phyloP scores from a whole-genome alignment of 2,113 vertebrate genomes.

The Takifugu flavidus region DNA sequence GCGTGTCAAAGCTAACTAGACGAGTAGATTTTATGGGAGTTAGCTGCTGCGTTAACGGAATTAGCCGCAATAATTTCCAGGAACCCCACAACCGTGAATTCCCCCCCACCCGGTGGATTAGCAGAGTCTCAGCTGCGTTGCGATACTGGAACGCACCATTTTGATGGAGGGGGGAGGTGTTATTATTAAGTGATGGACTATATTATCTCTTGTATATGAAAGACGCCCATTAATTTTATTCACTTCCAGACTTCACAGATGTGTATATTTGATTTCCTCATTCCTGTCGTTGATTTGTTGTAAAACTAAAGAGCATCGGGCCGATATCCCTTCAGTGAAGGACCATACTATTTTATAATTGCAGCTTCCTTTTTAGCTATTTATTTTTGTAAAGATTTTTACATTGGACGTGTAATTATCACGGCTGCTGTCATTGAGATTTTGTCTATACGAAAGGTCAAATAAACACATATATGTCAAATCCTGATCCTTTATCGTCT shows the following conservation, averaged over 20 bases:
- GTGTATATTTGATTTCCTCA: conserved; percentile 66
- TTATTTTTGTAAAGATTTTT: conserved; percentile 85
- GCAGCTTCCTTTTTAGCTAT: conserved; percentile 76
- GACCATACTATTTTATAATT: conserved; percentile 65
- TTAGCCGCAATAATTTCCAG: conserved; percentile 5
- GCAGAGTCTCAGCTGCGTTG: conserved; percentile 3
- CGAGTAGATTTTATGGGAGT: too few species aligned
- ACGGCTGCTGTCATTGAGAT: conserved; percentile 72
- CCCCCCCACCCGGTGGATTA: conserved; percentile 24
- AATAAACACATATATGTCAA: conserved; percentile 69
- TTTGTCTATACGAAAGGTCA: conserved; percentile 60
- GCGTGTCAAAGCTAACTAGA: too few species aligned
- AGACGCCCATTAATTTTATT: conserved; percentile 31
- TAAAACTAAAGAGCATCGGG: conserved; percentile 53
- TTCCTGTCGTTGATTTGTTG: conserved; percentile 62
- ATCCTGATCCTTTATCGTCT: neutral
- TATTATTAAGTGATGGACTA: conserved; percentile 23
- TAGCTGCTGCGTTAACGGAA: conserved; percentile 15
- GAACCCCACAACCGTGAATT: conserved; percentile 18
- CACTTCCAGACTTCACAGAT: conserved; percentile 38
- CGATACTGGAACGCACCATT: conserved; percentile 8
- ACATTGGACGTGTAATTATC: conserved; percentile 63
- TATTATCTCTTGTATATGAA: conserved; percentile 46
- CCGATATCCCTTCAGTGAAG: conserved; percentile 78
- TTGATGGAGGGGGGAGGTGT: neutral